Evolutionary conservation across 2,113 vertebrate genomes (phyloP), one percentile per base, ranked within the genome.

Genomic region (Pica pica): DNA sequence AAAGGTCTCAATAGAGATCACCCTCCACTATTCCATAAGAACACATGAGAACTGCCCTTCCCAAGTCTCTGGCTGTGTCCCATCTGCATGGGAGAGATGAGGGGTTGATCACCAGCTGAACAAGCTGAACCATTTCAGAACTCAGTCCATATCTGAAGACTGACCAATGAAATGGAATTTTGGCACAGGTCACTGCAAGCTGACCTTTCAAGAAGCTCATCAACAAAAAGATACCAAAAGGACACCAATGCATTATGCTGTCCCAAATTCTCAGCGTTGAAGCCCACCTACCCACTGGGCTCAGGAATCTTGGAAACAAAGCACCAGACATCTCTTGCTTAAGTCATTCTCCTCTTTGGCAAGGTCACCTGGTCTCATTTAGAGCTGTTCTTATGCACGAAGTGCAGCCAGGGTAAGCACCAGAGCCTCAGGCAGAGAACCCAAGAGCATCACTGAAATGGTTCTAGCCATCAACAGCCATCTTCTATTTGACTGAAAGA

Each of bases 31-130:
- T 4, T 24, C 22, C 68, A 4, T 1, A 19, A 14, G 44, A 71
- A 31, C 0, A 11, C 26, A 24, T 0, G 1, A 65, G 28, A 55
- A 22, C 49, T 20, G 28, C 19, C 28, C 68, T 59, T 41, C 46
- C 74, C 59, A 44, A 24, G 16, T 0, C 13, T 24, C 2, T 26
- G 60, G 26, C 61, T 31, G 31, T 1, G 0, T 11, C 63, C 52
- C 63, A 13, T 17, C 50, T 35, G 39, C 5, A 0, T 3, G 56
- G 61, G 46, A 70, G 14, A 56, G 33, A 30, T 2, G 56, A 82
- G 79, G 18, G 52, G 9, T 8, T 9, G 20, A 61, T 2, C 28
- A 49, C 6, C 39, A 63, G 42, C 42, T 79, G 61, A 1, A 21
- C 56, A 47, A 61, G 24, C 57, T 1, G 2, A 83, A 35, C 53